phyloP scores from a whole-genome alignment of 2,888 invertebrate species.

The Ophraella communa region DNA sequence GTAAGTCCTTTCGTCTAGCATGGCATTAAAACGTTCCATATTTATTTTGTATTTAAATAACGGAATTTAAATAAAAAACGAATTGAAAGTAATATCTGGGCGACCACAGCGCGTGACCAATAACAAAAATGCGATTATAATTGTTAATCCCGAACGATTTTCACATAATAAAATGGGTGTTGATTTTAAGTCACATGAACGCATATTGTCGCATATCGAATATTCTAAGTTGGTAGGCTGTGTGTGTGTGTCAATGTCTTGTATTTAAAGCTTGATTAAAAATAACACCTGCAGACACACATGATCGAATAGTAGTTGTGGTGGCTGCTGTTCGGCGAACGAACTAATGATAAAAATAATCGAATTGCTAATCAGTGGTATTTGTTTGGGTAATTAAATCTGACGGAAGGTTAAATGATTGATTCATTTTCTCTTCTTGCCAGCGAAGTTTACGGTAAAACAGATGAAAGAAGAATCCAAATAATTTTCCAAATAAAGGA shows the following conservation, averaged over 20 bases:
- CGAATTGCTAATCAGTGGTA: no score
- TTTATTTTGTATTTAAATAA: background rate
- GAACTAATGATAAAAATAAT: no score
- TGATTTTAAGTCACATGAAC: constrained; percentile 1
- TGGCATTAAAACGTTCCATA: constrained; percentile 21
- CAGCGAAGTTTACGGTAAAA: no score
- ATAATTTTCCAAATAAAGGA: no score
- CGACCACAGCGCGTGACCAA: background rate
- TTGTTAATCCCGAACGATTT: background rate
- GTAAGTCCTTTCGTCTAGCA: constrained; percentile 11
- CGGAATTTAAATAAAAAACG: no score
- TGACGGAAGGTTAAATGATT: no score
- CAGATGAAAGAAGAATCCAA: no score
- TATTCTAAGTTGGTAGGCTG: background rate
- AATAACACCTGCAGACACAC: background rate
- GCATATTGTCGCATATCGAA: no score
- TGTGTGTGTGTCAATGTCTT: background rate
- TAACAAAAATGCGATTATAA: background rate
- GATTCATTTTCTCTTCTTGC: no score
- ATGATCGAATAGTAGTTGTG: background rate
- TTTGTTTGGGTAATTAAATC: no score
- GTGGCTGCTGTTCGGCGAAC: background rate
- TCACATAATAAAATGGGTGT: background rate
- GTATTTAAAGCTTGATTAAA: constrained; percentile 2
- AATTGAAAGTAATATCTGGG: background rate